Percentiles rank a stretch among this genome's conserved stretches.
Evolutionary conservation across 1,140 invertebrate genomes (phyloP).

Genomic region (Lepidurus packardi): DNA sequence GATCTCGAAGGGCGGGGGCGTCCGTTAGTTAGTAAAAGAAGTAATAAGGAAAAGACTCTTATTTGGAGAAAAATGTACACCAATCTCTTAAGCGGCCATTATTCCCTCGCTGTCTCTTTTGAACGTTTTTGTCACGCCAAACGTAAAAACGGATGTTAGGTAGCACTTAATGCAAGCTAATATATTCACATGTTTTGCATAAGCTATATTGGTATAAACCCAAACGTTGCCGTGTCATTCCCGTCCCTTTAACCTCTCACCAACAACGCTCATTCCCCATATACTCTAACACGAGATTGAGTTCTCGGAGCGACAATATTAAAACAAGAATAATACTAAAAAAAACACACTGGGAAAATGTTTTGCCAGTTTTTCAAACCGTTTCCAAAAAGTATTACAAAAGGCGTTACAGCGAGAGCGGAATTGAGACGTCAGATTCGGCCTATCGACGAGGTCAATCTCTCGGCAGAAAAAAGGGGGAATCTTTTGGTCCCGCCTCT

Average conservation of each 20-base stretch:
- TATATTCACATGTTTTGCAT: background rate
- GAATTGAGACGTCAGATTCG: constrained; percentile 19
- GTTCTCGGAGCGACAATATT: background rate
- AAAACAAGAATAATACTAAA: background rate
- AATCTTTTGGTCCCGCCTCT: background rate
- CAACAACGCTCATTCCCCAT: background rate
- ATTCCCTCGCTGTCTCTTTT: background rate
- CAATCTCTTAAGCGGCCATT: background rate
- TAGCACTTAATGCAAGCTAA: constrained; percentile 1
- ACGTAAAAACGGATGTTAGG: constrained; percentile 1
- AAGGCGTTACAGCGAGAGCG: constrained; percentile 1
- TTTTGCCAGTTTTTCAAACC: background rate
- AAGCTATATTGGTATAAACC: background rate
- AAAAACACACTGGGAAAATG: background rate
- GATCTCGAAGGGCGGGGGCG: background rate
- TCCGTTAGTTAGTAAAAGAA: background rate
- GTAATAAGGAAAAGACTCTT: background rate
- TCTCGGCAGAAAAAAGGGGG: background rate
- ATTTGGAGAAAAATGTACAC: background rate
- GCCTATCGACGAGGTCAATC: constrained; percentile 17
- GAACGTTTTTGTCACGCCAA: background rate
- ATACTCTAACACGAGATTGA: background rate
- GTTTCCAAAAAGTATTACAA: background rate
- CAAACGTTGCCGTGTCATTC: background rate
- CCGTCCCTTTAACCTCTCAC: background rate